A percentile compares a stretch with the other conserved stretches of the same genome.
These are phyloP conservation scores for Gulo gulo DNA, from an alignment of 2,113 vertebrate genomes.

Conservation along the genomic window DNA sequence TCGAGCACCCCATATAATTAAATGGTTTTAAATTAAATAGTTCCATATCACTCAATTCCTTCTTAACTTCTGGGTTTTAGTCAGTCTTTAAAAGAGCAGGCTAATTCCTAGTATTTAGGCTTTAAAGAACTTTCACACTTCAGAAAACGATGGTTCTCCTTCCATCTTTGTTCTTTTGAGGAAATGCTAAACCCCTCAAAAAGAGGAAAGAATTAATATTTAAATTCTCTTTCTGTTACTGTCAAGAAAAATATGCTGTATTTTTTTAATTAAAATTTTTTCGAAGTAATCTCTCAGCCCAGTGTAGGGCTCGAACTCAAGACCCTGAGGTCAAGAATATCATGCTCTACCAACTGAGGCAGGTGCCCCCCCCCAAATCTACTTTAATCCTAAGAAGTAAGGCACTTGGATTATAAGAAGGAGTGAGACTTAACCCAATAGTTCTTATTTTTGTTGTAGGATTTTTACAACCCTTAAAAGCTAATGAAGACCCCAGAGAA, in stretches of 20 bases:
- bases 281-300: neutral
- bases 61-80: neutral
- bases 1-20: no score
- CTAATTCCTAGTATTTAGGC: neutral
- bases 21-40: neutral
- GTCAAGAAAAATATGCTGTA: neutral
- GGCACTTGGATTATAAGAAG: neutral
- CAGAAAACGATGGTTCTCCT: neutral
- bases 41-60: neutral
- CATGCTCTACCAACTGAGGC: neutral
- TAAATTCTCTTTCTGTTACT: neutral
- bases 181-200: neutral
- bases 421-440: neutral
- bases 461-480: neutral
- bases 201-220: neutral
- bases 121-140: neutral
- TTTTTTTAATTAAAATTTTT: neutral
- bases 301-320: neutral
- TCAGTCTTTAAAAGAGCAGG: neutral
- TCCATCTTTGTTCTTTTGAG: neutral
- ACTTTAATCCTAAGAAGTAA: neutral
- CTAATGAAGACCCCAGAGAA: neutral
- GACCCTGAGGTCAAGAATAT: neutral
- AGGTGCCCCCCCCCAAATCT: neutral
- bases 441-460: neutral